phyloP scores from a whole-genome alignment of 2,797 vertebrate genomes.

The Rhabdomys pumilio region DNA sequence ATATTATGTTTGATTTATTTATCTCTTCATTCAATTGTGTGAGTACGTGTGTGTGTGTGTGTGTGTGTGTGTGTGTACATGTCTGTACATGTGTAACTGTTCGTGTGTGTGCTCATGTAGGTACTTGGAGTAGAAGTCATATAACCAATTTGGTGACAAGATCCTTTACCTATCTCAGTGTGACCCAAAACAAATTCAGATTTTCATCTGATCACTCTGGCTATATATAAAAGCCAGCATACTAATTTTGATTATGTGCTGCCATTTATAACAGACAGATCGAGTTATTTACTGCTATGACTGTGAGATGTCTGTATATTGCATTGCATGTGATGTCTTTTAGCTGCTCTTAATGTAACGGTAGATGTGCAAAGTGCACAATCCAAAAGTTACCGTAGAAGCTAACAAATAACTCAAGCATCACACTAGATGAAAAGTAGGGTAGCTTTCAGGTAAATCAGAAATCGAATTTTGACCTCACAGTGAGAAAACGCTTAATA shows the following conservation, averaged over 20 bases:
- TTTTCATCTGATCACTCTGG: not conserved
- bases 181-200: not conserved
- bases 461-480: conserved; percentile 19
- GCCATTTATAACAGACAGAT: not conserved
- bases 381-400: not conserved
- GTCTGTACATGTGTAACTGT: no score
- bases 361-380: not conserved
- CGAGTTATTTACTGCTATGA: not conserved
- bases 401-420: not conserved
- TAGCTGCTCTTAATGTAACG: conserved; percentile 5
- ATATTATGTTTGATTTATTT: not conserved
- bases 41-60: not conserved
- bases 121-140: not conserved
- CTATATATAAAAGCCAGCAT: not conserved
- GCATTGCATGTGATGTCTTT: not conserved
- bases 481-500: not conserved
- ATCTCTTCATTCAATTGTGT: not conserved
- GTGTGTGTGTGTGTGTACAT: not conserved
- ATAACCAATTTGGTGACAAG: not conserved
- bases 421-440: not conserved
- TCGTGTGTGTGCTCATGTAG: not conserved
- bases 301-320: not conserved
- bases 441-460: not conserved
- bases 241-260: not conserved
- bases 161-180: not conserved